Conservation (phyloP, 1,140 invertebrate species). For the Drosophila hydei region DNA sequence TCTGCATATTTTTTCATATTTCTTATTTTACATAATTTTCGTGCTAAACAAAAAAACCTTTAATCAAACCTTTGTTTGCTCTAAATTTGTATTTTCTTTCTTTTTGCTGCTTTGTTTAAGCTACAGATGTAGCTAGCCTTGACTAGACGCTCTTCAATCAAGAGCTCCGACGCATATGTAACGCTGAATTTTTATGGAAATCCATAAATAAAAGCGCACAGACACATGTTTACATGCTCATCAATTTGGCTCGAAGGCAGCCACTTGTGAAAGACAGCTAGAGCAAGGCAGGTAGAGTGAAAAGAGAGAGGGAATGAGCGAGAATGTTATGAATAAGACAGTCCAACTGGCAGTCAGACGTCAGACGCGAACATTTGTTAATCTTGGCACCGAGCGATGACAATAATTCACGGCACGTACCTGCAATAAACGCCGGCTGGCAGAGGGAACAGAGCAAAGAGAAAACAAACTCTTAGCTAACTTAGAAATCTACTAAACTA, state of each 20-base stretch:
- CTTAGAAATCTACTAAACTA: slow-evolving; percentile 25
- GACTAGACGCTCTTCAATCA: slow-evolving; percentile 66
- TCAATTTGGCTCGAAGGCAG: slow-evolving; percentile 60
- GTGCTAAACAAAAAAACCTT: slow-evolving; percentile 8
- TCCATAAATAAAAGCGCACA: slow-evolving; percentile 78
- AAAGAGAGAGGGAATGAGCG: background rate
- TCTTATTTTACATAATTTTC: slow-evolving; percentile 17
- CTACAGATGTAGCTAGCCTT: slow-evolving; percentile 22
- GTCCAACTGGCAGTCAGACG: slow-evolving; percentile 58
- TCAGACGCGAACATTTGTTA: slow-evolving; percentile 76
- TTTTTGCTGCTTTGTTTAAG: slow-evolving; percentile 33
- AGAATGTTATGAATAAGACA: slow-evolving; percentile 28
- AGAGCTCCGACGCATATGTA: slow-evolving; percentile 73
- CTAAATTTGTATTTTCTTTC: background rate
- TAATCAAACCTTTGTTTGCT: slow-evolving; percentile 36
- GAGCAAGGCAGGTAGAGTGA: background rate
- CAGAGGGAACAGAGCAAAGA: background rate
- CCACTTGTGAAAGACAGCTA: slow-evolving; percentile 28
- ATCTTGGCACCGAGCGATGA: slow-evolving; percentile 69
- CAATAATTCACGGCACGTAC: slow-evolving; percentile 78
- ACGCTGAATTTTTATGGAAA: slow-evolving; percentile 78
- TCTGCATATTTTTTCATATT: background rate
- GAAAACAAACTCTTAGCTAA: background rate
- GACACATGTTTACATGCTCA: slow-evolving; percentile 80
- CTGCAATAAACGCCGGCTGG: slow-evolving; percentile 68